Evolutionary conservation across 2,888 invertebrate species (phyloP).

Genomic region (Achlya flavicornis): DNA sequence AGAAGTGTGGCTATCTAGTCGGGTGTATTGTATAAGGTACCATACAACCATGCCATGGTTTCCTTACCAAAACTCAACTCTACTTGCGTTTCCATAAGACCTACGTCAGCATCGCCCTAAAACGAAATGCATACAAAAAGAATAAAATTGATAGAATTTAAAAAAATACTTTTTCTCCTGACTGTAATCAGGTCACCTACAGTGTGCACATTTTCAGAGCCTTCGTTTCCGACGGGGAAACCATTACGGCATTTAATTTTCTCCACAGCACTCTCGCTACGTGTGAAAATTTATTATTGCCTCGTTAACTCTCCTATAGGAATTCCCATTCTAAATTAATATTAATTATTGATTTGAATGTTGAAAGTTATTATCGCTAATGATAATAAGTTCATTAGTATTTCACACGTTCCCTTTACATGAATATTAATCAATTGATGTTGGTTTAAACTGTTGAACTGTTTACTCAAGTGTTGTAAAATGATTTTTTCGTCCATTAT

Average conservation of each 20-base stretch:
- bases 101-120: too few relatives aligned
- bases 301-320: constrained; percentile 2
- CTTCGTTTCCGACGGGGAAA: not conserved
- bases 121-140: too few relatives aligned
- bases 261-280: constrained; percentile 2
- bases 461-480: not conserved
- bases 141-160: not conserved
- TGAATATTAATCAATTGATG: constrained; percentile 1
- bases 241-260: constrained; percentile 8
- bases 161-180: not conserved
- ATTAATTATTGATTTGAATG: constrained; percentile 1
- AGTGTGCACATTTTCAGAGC: not conserved
- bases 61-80: too few relatives aligned
- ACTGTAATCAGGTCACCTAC: constrained; percentile 4
- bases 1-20: too few relatives aligned
- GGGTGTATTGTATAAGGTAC: too few relatives aligned
- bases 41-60: too few relatives aligned
- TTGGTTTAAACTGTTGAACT: not conserved
- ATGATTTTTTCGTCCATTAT: too few relatives aligned
- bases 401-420: constrained; percentile 1
- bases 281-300: constrained; percentile 5
- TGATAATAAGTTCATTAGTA: constrained; percentile 1
- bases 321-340: constrained; percentile 7
- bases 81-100: too few relatives aligned
- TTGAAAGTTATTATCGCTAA: not conserved